These are phyloP conservation scores for Tachuris rubrigastra DNA, from an alignment of 2,113 vertebrate species.

Conservation along the genomic window DNA sequence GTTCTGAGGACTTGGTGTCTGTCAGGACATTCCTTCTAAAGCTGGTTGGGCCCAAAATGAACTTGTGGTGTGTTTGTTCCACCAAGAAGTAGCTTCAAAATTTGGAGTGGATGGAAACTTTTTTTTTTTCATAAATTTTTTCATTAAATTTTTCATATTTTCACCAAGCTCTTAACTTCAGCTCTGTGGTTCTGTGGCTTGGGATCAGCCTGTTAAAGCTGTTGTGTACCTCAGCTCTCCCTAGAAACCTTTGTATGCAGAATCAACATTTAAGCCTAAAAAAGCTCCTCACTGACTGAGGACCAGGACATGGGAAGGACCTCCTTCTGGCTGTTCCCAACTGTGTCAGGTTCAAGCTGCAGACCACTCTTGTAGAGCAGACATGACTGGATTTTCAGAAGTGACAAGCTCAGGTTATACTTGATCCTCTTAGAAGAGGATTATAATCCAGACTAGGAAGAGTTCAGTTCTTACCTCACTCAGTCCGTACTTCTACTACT, in stretches of 20 bases:
- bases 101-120: background rate
- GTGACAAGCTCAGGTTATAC: background rate
- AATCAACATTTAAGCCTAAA: background rate
- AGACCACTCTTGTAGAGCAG: background rate
- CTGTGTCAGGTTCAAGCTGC: background rate
- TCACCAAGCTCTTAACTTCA: fast-evolving
- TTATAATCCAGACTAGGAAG: background rate
- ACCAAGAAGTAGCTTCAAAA: background rate
- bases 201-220: background rate
- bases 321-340: background rate
- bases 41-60: background rate
- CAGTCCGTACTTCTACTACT: background rate
- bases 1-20: background rate
- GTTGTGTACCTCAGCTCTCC: background rate
- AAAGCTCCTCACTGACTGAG: background rate
- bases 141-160: background rate
- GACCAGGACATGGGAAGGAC: fast-evolving
- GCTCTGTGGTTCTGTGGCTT: background rate
- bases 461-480: background rate
- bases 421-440: background rate
- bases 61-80: background rate
- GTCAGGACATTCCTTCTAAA: background rate
- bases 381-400: background rate
- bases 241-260: background rate
- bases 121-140: background rate